Evolutionary conservation across 2,113 vertebrate species (phyloP), one percentile per base, ranked within the genome.

Genomic region (Anser cygnoides): DNA sequence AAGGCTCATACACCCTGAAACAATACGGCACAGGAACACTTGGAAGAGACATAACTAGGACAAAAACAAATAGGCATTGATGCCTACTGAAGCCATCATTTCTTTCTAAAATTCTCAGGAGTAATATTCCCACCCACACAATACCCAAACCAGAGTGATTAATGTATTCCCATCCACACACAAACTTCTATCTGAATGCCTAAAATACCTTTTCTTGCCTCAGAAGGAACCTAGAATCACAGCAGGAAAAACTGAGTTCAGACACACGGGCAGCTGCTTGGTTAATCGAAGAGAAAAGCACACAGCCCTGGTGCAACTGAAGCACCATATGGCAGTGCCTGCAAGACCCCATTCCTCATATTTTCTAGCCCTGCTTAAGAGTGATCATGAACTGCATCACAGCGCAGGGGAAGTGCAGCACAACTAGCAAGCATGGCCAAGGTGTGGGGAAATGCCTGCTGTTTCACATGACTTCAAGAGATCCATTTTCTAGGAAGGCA

Each of bases 21-120:
- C 76, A 87, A 70, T 93, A 87, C 89, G 73, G 12, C 46, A 84
- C 43, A 88, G 76, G 62, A 95, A 75, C 35, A 68, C 68, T 78
- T 68, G 39, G 65, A 91, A 93, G 65, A 84, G 14, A 46, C 55
- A 1, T 44, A 78, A 41, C 16, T 22, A 54, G 67, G 62, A 90
- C 29, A 92, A 79, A 95, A 93, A 85, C 68, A 87, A 90, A 84
- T 9, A 90, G 62, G 66, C 52, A 65, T 21, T 46, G 43, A 87
- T 84, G 46, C 73, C 5, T 21, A 22, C 46, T 80, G 25, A 54
- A 92, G 90, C 79, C 65, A 80, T 68, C 50, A 49, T 43, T 77
- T 94, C 88, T 76, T 85, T 70, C 67, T 59, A 13, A 86, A 91
- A 46, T 74, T 70, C 72, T 93, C 63, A 63, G 79, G 59, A 88